Percentiles rank a stretch among this genome's conserved stretches.
These are phyloP conservation scores for Parascotia fuliginaria DNA, from an alignment of 2,888 invertebrate species.

Conservation along the genomic window DNA sequence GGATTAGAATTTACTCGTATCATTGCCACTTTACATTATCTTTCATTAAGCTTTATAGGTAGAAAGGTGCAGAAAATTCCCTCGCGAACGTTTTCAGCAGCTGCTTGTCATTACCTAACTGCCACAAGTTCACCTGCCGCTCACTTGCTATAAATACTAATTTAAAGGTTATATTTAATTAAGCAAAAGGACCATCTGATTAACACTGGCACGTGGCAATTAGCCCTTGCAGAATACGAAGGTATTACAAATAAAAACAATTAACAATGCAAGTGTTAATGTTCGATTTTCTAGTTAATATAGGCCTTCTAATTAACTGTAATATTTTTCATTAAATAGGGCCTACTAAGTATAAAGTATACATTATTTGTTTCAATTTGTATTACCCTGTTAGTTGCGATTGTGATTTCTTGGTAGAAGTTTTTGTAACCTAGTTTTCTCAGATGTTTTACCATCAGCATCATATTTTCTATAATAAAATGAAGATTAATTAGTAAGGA, in stretches of 20 bases:
- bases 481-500: too few relatives aligned
- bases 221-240: conserved; percentile 47
- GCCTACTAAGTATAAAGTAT: not conserved
- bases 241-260: conserved; percentile 16
- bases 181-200: conserved; percentile 26
- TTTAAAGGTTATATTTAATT: conserved; percentile 44
- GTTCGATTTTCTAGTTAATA: conserved; percentile 30
- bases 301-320: conserved; percentile 16
- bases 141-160: conserved; percentile 29
- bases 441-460: too few relatives aligned
- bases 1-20: too few relatives aligned
- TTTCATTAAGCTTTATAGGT: conserved; percentile 15
- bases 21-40: not conserved
- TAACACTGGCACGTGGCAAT: conserved; percentile 41
- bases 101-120: conserved; percentile 49
- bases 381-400: too few relatives aligned
- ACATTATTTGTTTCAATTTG: not conserved
- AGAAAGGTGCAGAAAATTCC: conserved; percentile 36
- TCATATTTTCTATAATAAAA: too few relatives aligned
- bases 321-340: conserved; percentile 6
- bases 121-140: conserved; percentile 49
- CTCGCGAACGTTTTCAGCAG: conserved; percentile 58
- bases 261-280: conserved; percentile 27
- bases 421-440: too few relatives aligned
- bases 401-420: too few relatives aligned